Conservation (phyloP, 2,113 vertebrate species). For the Pomatostomus ruficeps region DNA sequence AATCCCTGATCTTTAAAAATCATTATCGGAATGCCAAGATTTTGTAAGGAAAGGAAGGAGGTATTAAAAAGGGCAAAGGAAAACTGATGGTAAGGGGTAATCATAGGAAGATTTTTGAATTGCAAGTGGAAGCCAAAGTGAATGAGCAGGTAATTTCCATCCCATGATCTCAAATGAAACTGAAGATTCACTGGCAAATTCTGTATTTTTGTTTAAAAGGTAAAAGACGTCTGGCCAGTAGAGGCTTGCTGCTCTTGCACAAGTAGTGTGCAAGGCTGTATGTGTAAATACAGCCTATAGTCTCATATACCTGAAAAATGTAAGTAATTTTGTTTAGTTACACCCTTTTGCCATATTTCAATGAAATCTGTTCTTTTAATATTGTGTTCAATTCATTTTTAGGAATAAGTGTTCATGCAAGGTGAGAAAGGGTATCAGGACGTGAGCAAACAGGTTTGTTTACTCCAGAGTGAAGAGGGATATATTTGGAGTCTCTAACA, state of each 20-base stretch:
- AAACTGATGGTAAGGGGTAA: neutral
- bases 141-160: neutral
- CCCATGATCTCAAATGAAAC: neutral
- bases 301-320: neutral
- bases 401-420: neutral
- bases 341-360: neutral
- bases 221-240: neutral
- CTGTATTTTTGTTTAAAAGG: neutral
- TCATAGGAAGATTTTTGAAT: neutral
- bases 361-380: neutral
- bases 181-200: neutral
- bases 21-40: neutral
- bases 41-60: neutral
- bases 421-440: neutral
- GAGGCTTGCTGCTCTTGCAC: neutral
- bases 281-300: neutral
- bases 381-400: neutral
- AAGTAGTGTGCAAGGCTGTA: neutral
- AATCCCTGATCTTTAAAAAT: neutral
- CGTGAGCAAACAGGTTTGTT: neutral
- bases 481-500: neutral
- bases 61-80: neutral
- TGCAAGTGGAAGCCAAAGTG: neutral
- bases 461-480: neutral
- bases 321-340: neutral